Conservation (phyloP, 2,113 vertebrate genomes). For the Furnarius figulus region DNA sequence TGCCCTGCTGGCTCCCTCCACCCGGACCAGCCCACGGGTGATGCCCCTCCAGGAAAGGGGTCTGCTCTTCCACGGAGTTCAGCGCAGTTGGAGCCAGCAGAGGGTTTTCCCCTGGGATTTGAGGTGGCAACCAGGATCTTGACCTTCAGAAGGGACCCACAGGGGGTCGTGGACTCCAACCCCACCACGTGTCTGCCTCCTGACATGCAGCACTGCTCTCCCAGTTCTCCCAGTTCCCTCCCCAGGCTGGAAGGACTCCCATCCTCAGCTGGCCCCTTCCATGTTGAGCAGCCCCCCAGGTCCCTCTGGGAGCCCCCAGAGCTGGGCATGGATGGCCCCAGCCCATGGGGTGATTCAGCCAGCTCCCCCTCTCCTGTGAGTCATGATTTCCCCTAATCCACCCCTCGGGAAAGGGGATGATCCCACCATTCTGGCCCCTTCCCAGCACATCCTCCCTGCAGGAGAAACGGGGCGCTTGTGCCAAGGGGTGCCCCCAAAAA, state of each 20-base stretch:
- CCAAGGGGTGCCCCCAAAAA: neutral
- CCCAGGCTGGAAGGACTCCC: neutral
- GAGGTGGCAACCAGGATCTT: neutral
- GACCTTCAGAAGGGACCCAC: neutral
- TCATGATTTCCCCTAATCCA: neutral
- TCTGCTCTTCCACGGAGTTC: neutral
- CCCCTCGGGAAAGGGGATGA: neutral
- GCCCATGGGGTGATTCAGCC: neutral
- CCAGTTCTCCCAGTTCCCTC: neutral
- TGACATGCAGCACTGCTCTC: neutral
- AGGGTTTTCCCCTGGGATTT: neutral
- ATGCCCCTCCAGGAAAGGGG: neutral
- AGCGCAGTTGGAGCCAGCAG: neutral
- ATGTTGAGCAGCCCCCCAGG: neutral
- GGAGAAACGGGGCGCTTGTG: neutral
- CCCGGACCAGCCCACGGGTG: neutral
- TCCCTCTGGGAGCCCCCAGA: neutral
- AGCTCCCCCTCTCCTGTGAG: neutral
- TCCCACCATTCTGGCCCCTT: neutral
- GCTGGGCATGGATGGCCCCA: neutral
- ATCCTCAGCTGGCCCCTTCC: neutral
- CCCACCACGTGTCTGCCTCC: neutral
- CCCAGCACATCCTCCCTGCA: neutral
- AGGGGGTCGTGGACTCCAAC: rapidly evolving
- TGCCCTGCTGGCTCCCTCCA: neutral